These are phyloP conservation scores for Petrocephalus sullivani DNA, from an alignment of 2,797 vertebrate genomes.

Conservation along the genomic window DNA sequence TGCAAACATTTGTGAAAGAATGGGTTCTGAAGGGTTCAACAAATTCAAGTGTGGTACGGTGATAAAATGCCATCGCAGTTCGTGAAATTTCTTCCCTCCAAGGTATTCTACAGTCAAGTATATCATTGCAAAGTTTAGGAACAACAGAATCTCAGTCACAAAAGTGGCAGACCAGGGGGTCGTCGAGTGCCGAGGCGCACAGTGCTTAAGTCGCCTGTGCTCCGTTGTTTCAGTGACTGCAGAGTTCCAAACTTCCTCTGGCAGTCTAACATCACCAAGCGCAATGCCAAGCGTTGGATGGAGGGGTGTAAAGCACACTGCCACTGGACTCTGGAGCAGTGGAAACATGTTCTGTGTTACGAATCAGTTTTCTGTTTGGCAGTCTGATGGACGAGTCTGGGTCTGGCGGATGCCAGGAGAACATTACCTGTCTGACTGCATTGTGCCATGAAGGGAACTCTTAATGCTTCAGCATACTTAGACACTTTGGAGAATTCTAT, in stretches of 20 bases:
- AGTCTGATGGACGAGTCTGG: neutral
- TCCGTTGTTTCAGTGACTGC: neutral
- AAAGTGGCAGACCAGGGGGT: neutral
- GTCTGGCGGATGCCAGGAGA: neutral
- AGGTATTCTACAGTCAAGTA: neutral
- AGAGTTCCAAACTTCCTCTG: neutral
- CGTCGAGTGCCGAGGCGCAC: too few species aligned
- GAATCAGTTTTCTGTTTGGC: neutral
- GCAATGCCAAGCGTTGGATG: neutral
- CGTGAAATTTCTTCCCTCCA: neutral
- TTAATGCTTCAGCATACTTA: neutral
- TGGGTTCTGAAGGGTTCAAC: neutral
- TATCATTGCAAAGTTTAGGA: neutral
- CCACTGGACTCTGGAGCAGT: neutral
- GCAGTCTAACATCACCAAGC: neutral
- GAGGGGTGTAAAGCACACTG: neutral
- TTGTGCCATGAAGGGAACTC: neutral
- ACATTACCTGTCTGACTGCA: neutral
- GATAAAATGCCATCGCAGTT: neutral
- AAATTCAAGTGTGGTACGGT: neutral
- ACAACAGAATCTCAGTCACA: neutral
- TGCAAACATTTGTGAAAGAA: neutral
- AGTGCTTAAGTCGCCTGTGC: neutral
- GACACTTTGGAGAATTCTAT: neutral
- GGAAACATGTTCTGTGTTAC: neutral